Evolutionary conservation across 2,113 vertebrate species (phyloP), one percentile per base, ranked within the genome.

Genomic region (Limnothrissa miodon): DNA sequence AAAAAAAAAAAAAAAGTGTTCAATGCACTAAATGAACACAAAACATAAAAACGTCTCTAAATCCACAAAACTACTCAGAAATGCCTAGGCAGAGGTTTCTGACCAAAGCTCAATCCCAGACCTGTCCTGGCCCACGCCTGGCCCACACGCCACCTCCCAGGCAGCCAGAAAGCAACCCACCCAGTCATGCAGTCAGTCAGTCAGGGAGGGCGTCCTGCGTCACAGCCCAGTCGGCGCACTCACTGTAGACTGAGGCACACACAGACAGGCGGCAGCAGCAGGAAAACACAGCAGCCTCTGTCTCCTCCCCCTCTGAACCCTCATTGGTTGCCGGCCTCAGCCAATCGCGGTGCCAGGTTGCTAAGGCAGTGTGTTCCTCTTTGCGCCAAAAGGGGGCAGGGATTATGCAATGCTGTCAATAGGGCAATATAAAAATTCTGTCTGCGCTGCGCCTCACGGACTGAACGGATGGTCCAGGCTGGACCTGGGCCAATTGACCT

Each of bases 251-350:
- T 74, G 33, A 29, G 11, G 66, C 29, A 62, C 66, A 62, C 66
- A 6, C 66, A 56, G 86, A 44, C 84, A 80, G 42, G 23, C 42
- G 48, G 80, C 83, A 85, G 29, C 42, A 48, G 78, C 81, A 85
- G 83, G 74, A 74, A n/a, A 56, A 23, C 51, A 56, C 51, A 56
- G 51, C 85, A 70, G 56, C 59, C 74, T 85, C 87, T 51, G 83
- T 91, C 89, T 91, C 91, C 90, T 90, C 92, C 93, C 93, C 90
- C 91, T 84, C 85, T 39, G 17, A 0, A 23, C 66, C 83, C 39
- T 89, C 84, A 95, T 92, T 95, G 93, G 94, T 78, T 85, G 70
- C 66, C 74, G 39, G 82, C 81, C 82, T 85, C 81, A 90, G 87
- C 94, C 45, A 94, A 94, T 95, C 87, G 92, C 84, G 89, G 44